phyloP scores from a whole-genome alignment of 2,113 vertebrate genomes.

The Equus przewalskii region DNA sequence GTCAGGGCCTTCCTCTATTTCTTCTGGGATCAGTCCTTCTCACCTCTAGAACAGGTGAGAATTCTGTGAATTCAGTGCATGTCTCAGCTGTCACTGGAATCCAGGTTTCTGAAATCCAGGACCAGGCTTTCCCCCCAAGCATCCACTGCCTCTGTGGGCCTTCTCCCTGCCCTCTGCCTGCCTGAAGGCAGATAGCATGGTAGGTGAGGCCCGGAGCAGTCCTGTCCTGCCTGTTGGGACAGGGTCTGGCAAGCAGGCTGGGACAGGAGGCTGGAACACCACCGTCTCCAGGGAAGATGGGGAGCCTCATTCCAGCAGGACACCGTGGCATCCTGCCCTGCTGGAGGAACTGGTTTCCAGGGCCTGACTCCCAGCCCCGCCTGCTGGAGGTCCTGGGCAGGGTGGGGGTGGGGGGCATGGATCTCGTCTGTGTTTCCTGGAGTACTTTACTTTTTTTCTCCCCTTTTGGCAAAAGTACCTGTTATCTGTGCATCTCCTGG shows the following conservation, averaged over 20 bases:
- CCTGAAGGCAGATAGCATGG: conserved; percentile 15
- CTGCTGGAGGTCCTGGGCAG: neutral
- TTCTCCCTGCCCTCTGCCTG: neutral
- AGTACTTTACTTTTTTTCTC: conserved; percentile 39
- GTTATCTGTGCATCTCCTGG: conserved; percentile 59
- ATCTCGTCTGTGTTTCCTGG: neutral
- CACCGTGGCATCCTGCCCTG: conserved; percentile 55
- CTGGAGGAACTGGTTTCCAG: conserved; percentile 80
- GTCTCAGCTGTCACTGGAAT: neutral
- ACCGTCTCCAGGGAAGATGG: conserved; percentile 52
- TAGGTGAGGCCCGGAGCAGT: conserved; percentile 8
- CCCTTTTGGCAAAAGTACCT: neutral
- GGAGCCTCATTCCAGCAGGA: conserved; percentile 57
- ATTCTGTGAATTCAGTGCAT: neutral
- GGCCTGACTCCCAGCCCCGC: conserved; percentile 1
- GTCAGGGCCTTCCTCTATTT: neutral
- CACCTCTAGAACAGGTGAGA: neutral
- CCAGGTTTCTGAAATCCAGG: conserved; percentile 14
- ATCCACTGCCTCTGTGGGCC: neutral
- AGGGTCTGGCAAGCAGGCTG: conserved; percentile 76
- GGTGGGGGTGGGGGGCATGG: neutral
- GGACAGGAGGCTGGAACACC: conserved; percentile 72
- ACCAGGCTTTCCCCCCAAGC: neutral
- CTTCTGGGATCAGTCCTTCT: neutral
- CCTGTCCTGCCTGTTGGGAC: conserved; percentile 65